Percentiles rank a stretch among this genome's conserved stretches.
Conservation (phyloP, 2,888 invertebrate species). For the Synergus itoensis region DNA sequence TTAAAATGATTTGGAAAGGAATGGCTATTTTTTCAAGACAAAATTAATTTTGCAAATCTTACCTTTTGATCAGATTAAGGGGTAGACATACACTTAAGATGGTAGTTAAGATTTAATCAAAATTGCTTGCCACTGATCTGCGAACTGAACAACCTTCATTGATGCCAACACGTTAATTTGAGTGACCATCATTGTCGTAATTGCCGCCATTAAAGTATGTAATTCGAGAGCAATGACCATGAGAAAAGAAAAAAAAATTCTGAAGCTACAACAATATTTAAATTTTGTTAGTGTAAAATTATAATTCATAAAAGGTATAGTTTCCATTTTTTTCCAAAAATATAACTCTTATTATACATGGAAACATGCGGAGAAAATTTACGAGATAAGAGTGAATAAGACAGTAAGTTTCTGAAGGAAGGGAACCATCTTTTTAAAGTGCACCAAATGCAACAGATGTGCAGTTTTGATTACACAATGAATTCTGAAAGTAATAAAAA, state of each 20-base stretch:
- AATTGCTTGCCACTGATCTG: not conserved
- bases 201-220: not conserved
- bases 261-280: not conserved
- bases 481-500: constrained; percentile 17
- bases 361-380: not conserved
- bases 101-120: constrained; percentile 2
- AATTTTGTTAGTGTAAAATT: too few relatives aligned
- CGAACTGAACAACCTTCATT: not conserved
- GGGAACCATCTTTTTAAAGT: not conserved
- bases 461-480: not conserved
- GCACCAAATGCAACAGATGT: constrained; percentile 10
- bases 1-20: not conserved
- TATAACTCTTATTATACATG: not conserved
- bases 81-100: not conserved
- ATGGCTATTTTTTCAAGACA: not conserved
- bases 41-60: not conserved
- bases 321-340: not conserved
- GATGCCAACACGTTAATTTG: not conserved
- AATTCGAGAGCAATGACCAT: constrained; percentile 1
- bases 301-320: not conserved
- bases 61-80: too few relatives aligned
- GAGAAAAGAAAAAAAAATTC: not conserved
- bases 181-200: not conserved
- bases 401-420: not conserved
- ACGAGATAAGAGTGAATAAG: not conserved